A percentile compares a stretch with the other conserved stretches of the same genome.
These are phyloP conservation scores for Drosophila subpulchrella DNA, from an alignment of 1,140 invertebrate species.

Conservation along the genomic window DNA sequence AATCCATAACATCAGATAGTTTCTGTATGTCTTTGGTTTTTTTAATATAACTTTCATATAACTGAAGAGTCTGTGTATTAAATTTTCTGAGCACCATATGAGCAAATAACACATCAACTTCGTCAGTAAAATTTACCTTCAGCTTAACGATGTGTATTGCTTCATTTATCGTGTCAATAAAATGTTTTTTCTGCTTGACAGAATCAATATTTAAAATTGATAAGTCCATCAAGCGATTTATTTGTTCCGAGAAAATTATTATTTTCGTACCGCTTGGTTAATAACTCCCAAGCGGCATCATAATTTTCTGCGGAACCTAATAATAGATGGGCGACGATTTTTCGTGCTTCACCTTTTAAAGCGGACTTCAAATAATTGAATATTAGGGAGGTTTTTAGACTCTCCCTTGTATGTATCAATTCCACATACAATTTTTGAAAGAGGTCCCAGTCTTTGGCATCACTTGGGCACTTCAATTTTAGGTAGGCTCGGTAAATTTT, in stretches of 20 bases:
- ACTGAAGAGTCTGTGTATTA: background rate
- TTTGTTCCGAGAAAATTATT: background rate
- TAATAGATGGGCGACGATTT: background rate
- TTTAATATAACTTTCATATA: background rate
- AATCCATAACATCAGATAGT: no score
- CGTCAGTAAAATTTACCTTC: background rate
- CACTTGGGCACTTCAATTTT: no score
- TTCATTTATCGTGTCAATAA: background rate
- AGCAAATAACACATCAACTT: background rate
- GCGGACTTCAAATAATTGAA: background rate
- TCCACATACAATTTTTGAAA: no score
- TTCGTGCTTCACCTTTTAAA: background rate
- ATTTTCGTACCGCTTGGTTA: background rate
- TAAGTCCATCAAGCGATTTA: background rate
- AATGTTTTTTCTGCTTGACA: no score
- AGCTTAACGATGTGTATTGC: background rate
- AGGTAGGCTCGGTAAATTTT: no score
- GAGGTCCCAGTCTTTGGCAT: no score
- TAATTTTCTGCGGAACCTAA: conserved; percentile 1
- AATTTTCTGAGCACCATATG: background rate
- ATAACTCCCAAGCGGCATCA: background rate
- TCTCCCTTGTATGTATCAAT: no score
- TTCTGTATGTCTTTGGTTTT: background rate
- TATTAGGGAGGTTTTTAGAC: no score
- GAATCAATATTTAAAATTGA: background rate